Evolutionary conservation across 2,797 vertebrate species (phyloP).

Genomic region (Micromesistius poutassou): DNA sequence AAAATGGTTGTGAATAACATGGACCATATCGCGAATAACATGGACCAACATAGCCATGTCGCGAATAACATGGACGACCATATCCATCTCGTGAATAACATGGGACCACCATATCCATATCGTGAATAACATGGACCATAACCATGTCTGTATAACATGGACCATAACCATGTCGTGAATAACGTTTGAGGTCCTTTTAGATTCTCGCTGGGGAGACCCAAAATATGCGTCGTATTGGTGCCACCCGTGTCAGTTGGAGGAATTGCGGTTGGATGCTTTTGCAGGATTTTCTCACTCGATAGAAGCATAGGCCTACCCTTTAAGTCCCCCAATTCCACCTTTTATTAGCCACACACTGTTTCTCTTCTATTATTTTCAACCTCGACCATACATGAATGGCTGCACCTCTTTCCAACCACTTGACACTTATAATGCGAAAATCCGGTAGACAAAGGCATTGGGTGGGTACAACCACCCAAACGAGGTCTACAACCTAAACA

Average conservation of each 20-base stretch:
- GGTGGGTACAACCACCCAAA: background rate
- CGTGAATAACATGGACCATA: background rate
- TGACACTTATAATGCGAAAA: background rate
- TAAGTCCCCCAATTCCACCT: background rate
- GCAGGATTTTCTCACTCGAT: background rate
- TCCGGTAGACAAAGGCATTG: background rate
- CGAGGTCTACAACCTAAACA: too few relatives aligned
- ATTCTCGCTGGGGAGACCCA: background rate
- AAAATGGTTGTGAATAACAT: background rate
- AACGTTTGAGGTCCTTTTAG: background rate
- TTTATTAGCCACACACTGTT: too few relatives aligned
- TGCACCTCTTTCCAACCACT: background rate
- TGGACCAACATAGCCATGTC: too few relatives aligned
- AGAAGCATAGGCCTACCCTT: background rate
- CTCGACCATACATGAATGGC: too few relatives aligned
- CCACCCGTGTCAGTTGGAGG: too few relatives aligned
- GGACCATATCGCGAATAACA: background rate
- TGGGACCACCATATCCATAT: background rate
- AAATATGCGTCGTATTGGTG: background rate
- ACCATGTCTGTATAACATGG: background rate
- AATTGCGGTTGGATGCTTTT: background rate
- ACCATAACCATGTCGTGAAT: background rate
- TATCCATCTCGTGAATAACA: background rate
- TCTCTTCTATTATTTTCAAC: background rate
- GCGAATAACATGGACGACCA: background rate